Evolutionary conservation across 2,797 vertebrate genomes (phyloP), one percentile per base, ranked within the genome.

Genomic region (Betta splendens): DNA sequence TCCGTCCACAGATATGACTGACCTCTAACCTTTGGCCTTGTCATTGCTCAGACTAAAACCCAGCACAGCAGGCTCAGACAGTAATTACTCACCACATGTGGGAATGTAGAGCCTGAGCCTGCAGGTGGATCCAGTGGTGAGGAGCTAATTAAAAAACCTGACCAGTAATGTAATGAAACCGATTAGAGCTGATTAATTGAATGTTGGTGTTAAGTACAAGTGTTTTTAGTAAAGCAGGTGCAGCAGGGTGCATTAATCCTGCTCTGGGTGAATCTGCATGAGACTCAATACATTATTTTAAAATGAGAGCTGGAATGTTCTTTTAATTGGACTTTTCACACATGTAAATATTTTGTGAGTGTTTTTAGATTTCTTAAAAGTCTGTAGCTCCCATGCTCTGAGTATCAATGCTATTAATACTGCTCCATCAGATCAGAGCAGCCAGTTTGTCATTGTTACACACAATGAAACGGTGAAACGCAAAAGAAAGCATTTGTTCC

Each of bases 271-370:
- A 46, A 75, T 62, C 40, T 49, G 17, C 11, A 16, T 58, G 44
- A 54, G 55, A 37, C 43, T 71, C 51, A 38, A 38, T 51, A 37
- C 43, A 58, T 3, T 21, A 12, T 35, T 50, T 2, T n/a, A 37
- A n/a, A 36, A 46, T 55, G 18, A 40, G 61, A 71, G 58, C 23
- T 69, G 43, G 49, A n/a, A 36, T 68, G 63, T 64, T n/a, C 22
- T 18, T 64, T 50, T 80, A 64, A 77, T 68, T 77, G 67, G 51
- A 78, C 74, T 70, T 84, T 75, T 66, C 18, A 48, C 23, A 65
- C 52, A 51, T 48, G 42, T 76, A 53, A 50, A 72, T 55, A 51
- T 53, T 60, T 39, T 50, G 47, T 45, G 10, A 47, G 40, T 26
- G 36, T 54, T 58, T 28, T 11, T 17, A 12, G 32, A 42, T 29